phyloP scores from a whole-genome alignment of 2,888 invertebrate genomes.

The Leistus spinibarbis region DNA sequence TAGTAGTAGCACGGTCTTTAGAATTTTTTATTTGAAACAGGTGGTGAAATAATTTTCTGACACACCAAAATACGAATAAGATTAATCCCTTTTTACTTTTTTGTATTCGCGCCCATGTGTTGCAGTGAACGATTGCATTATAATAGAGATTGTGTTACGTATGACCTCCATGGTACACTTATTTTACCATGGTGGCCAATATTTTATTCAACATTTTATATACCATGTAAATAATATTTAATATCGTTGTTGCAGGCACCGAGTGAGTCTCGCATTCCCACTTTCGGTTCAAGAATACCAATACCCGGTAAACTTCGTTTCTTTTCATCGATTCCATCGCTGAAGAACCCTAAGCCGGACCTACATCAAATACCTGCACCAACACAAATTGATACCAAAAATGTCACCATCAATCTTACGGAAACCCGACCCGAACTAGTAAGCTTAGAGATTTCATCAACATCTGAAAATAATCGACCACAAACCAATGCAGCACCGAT shows the following conservation, averaged over 20 bases:
- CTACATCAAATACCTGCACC: slow-evolving; percentile 11
- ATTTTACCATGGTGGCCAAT: not conserved
- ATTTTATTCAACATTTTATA: not conserved
- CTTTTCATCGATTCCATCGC: slow-evolving; percentile 5
- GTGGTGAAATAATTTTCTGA: not conserved
- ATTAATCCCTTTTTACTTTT: not conserved
- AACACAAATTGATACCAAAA: slow-evolving; percentile 24
- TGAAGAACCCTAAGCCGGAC: slow-evolving; percentile 33
- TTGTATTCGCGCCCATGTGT: not conserved
- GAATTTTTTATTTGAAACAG: not conserved
- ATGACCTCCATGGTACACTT: not conserved
- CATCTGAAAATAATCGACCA: not conserved
- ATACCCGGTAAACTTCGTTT: slow-evolving; percentile 43
- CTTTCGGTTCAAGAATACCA: slow-evolving; percentile 51
- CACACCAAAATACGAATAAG: not conserved
- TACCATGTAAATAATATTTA: not conserved
- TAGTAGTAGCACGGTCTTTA: not conserved
- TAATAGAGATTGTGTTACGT: not conserved
- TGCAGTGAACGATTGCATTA: not conserved
- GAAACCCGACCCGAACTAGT: not conserved
- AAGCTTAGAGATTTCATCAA: not conserved
- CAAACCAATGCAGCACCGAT: not conserved
- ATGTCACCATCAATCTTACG: slow-evolving; percentile 12
- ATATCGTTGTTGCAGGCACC: slow-evolving; percentile 47
- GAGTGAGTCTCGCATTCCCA: slow-evolving; percentile 52